Base-by-base conservation (phyloP, 2,888 invertebrate species). In the Petrolisthes cinctipes region DNA sequence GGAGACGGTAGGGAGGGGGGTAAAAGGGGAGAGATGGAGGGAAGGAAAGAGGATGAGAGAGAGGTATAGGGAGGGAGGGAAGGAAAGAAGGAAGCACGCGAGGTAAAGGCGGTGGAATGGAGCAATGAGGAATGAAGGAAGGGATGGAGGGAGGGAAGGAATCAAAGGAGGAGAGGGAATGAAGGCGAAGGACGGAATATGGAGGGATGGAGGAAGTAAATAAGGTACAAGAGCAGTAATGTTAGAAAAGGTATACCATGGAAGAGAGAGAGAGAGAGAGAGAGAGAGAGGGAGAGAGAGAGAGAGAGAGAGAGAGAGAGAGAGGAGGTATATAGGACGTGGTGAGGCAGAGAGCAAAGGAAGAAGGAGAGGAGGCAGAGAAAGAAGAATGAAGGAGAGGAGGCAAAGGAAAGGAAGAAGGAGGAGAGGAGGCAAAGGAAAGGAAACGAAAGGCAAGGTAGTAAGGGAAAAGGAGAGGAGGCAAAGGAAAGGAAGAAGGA, bases 401-500 rank as follows among this genome's bases (percentile, higher is more conserved):
- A 53, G 61, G 53, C 61, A 66, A 51, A 9, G 76, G n/a, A 20
- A 56, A 54, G 17, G 56, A 75, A 7, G 75, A 23, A 71, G 68
- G n/a, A 20, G 51, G 68, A 79, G 79, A 75, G 37, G 37, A 20
- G n/a, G n/a, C 11, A 68, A 9, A 6, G 11, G 53, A 57, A 51
- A 4, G 68, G 9, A 66, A 37, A 66, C 4, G 61, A 17, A 53
- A 73, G 5, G 57, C 14, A 1, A 73, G 56, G 37, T 4, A 5
- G 20, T 6, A 17, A 14, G 53, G 53, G 71, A 6, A 56, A 66
- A 56, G 53, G 54, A 54, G 20, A 56, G 23, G 54, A 75, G 20
- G 83, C 9, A 53, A 53, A 20, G n/a, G 83, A 51, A 9, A 73
- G 83, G 53, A 75, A 54, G 73, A 73, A 20, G 23, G 83, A 73